Base-by-base conservation (phyloP, 2,797 vertebrate species). In the Coreius guichenoti region DNA sequence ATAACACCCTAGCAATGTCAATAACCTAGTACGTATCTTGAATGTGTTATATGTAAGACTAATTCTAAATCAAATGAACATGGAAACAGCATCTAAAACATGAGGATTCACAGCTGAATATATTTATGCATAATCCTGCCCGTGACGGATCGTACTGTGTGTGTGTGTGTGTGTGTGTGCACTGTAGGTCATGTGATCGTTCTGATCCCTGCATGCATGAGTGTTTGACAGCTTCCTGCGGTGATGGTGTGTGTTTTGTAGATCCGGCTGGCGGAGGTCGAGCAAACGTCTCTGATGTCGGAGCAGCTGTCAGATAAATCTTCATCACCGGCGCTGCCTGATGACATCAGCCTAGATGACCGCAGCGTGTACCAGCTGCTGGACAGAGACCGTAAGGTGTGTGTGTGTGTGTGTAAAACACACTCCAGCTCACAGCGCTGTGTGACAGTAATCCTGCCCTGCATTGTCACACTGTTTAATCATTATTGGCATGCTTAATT, bases 191-290 rank as follows among this genome's bases (percentile, higher is more conserved):
- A 1, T 75, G 9, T 33, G 49, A 54, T 19, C 3, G 29, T 1
- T 75, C 11, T 33, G 73, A 75, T 75, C 73, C 21, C 73, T 54
- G 47, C 73, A 21, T 51, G 29, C 29, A 23, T 21, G 9, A 23
- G 47, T 14, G 49, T 54, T 54, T 54, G 73, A 54, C 29, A 75
- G 47, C 29, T 75, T 75, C 49, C 49, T 14, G 73, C 4, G 8
- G 29, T n/a, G 36, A 26, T 12, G 49, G 31, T 86, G 72, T 87
- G 69, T 90, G 36, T 51, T 86, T 82, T 72, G 87, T 94, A 99
- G 98, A 95, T 99, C 79, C 96, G 95, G 89, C 92, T 99, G 92
- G 98, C 98, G 0, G 98, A 99, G 95, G 97, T 98, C 86, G 98
- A 99, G 94, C 97, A 94, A 80, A 95, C 97, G 61, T 99, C 98